Evolutionary conservation across 35 echinoderm and acorn worm species (phyloP).

Genomic region (Strongylocentrotus purpuratus): DNA sequence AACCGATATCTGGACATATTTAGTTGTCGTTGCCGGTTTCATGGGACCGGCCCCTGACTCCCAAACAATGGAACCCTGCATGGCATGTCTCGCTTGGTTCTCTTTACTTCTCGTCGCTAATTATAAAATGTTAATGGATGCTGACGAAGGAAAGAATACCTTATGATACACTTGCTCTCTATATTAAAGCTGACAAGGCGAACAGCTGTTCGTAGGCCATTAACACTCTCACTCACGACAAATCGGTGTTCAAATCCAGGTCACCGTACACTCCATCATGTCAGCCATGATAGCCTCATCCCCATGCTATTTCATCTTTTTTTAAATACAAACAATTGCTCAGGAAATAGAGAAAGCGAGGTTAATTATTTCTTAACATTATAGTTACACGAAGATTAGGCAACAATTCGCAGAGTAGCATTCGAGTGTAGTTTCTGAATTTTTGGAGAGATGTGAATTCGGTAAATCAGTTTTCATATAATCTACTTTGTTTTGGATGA

Average conservation of each 20-base stretch:
- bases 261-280: not conserved
- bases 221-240: conserved; percentile 39
- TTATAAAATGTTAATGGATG: conserved; percentile 11
- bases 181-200: conserved; percentile 22
- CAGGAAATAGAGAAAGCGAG: not conserved
- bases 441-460: no score
- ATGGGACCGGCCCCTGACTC: not conserved
- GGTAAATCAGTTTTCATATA: no score
- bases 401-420: no score
- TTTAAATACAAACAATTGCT: not conserved
- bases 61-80: not conserved
- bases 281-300: not conserved
- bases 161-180: not conserved
- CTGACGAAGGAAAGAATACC: not conserved
- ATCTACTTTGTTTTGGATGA: not conserved
- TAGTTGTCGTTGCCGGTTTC: no score
- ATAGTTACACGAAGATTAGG: no score
- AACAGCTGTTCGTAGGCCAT: conserved; percentile 9
- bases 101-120: not conserved
- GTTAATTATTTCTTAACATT: no score
- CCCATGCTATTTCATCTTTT: not conserved
- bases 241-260: conserved; percentile 37
- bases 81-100: not conserved
- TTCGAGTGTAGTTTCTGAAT: no score
- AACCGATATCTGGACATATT: no score